These are phyloP conservation scores for Cerastis rubricosa DNA, from an alignment of 2,888 invertebrate species.

Conservation along the genomic window DNA sequence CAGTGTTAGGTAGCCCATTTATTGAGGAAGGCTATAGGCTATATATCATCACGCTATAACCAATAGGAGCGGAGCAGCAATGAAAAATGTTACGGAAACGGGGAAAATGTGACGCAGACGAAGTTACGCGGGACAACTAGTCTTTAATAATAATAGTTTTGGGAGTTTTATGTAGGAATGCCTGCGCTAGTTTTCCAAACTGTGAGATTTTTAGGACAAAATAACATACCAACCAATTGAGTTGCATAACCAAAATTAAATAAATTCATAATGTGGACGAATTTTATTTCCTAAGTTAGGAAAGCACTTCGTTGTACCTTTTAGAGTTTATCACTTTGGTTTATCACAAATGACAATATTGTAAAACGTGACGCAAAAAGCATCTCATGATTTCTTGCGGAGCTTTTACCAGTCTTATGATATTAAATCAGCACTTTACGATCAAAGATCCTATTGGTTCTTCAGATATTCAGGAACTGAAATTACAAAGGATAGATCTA, in stretches of 20 bases:
- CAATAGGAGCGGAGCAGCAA: too few species aligned
- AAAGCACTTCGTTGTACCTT: background rate
- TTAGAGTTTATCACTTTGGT: background rate
- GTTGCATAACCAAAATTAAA: background rate
- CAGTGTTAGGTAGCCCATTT: too few species aligned
- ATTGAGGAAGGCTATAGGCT: too few species aligned
- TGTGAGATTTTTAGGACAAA: background rate
- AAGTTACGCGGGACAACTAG: too few species aligned
- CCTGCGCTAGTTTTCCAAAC: background rate
- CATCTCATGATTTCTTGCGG: constrained; percentile 1
- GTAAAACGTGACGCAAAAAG: constrained; percentile 5
- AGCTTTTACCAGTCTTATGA: constrained; percentile 7
- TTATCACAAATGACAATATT: too few species aligned
- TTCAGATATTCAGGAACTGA: constrained; percentile 32
- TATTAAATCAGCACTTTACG: constrained; percentile 20
- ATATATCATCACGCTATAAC: too few species aligned
- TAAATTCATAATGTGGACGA: background rate
- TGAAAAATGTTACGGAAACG: too few species aligned
- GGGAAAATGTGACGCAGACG: too few species aligned
- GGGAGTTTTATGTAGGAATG: fast-evolving
- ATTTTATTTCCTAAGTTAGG: background rate
- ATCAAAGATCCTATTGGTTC: constrained; percentile 28
- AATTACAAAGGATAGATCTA: constrained; percentile 32
- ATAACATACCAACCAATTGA: background rate
- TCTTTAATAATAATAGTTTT: background rate